Percentiles rank a stretch among this genome's conserved stretches.
Conservation (phyloP, 2,113 vertebrate genomes). For the Natator depressus region DNA sequence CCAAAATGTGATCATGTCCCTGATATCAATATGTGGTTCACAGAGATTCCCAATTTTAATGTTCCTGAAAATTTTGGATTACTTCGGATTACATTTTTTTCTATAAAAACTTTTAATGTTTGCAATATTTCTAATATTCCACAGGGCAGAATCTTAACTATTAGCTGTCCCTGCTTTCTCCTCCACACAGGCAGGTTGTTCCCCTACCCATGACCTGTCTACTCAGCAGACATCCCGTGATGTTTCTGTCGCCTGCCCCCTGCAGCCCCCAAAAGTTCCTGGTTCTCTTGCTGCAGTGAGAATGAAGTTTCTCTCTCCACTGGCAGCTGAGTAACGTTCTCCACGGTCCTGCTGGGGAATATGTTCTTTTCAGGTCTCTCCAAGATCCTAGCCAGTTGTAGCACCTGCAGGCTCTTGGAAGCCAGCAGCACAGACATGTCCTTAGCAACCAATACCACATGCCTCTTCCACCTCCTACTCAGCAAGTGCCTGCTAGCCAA, state of each 20-base stretch:
- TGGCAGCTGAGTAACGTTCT: conserved; percentile 70
- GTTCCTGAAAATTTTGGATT: background rate
- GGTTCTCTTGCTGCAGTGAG: conserved; percentile 36
- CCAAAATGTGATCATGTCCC: accelerated
- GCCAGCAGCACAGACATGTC: conserved; percentile 14
- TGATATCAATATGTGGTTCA: background rate
- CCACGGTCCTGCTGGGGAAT: conserved; percentile 62
- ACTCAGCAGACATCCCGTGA: conserved; percentile 39
- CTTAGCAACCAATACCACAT: conserved; percentile 57
- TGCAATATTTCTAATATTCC: background rate
- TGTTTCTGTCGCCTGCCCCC: conserved; percentile 61
- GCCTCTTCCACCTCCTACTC: conserved; percentile 12
- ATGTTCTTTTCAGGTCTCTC: conserved; percentile 35
- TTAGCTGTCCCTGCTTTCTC: conserved; percentile 9
- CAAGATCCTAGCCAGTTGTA: conserved; percentile 40
- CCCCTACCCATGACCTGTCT: conserved; percentile 23
- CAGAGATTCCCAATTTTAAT: background rate
- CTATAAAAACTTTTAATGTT: background rate
- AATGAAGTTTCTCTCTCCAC: conserved; percentile 64
- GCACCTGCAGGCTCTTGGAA: conserved; percentile 18
- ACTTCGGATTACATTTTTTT: background rate
- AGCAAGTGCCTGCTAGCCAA: conserved; percentile 14
- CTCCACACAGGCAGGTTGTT: background rate
- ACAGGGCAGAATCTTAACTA: background rate
- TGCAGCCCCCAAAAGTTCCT: conserved; percentile 23